Percentiles rank a stretch among this genome's conserved stretches.
phyloP scores from a whole-genome alignment of 2,113 vertebrate genomes.

The Gasterosteus nipponicus region DNA sequence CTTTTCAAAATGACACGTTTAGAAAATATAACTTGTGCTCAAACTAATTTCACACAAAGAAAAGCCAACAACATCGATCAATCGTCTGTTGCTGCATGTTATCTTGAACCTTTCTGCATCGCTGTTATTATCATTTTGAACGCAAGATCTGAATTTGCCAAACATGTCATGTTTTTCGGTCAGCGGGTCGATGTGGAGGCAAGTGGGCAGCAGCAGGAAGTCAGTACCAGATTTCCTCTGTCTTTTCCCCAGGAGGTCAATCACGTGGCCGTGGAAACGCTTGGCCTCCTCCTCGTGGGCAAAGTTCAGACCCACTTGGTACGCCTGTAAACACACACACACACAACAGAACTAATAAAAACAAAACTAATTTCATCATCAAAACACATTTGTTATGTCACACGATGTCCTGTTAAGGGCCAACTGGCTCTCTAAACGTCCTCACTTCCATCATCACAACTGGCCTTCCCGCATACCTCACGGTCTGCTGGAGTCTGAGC shows the following conservation, averaged over 20 bases:
- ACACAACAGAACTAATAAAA: not conserved
- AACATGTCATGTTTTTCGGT: conserved; percentile 35
- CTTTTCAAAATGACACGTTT: conserved; percentile 33
- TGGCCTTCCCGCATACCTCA: conserved; percentile 23
- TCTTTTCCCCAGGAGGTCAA: conserved; percentile 84
- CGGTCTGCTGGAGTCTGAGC: conserved; percentile 39
- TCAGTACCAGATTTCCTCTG: conserved; percentile 90
- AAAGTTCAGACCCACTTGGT: conserved; percentile 97
- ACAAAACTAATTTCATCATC: not conserved
- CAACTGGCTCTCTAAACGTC: not conserved
- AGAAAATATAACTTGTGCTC: conserved; percentile 27
- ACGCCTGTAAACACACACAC: conserved; percentile 79
- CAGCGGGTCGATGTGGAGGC: not conserved
- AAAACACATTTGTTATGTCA: not conserved
- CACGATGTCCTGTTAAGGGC: not conserved
- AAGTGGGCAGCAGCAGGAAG: not conserved
- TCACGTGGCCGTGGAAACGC: conserved; percentile 83
- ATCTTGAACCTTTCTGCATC: not conserved
- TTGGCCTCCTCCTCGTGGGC: conserved; percentile 95
- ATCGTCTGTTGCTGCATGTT: too few species aligned
- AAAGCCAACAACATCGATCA: not conserved
- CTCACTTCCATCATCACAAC: conserved; percentile 6
- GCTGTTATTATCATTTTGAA: not conserved
- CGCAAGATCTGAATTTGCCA: conserved; percentile 22
- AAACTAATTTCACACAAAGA: not conserved